phyloP scores from a whole-genome alignment of 1,140 invertebrate species.

The Adoxophyes honmai region DNA sequence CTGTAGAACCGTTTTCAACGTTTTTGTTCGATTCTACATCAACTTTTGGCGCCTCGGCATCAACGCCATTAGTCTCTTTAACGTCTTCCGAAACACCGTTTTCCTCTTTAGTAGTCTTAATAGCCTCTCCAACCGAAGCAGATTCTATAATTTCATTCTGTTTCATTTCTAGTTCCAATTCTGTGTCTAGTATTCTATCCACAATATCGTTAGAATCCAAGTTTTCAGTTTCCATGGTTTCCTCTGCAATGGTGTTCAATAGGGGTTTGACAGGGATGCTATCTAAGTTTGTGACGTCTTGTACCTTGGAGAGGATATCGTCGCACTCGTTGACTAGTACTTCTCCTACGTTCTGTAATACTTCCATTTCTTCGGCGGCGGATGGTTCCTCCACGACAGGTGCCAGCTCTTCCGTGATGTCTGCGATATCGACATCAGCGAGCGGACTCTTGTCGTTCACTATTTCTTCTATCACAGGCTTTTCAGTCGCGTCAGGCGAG shows the following conservation, averaged over 20 bases:
- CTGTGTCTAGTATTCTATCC: conserved; percentile 55
- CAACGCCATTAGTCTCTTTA: conserved; percentile 22
- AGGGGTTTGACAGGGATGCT: conserved; percentile 57
- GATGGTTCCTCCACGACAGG: conserved; percentile 61
- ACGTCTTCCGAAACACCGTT: conserved; percentile 21
- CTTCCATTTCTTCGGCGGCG: conserved; percentile 50
- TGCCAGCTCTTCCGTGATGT: conserved; percentile 52
- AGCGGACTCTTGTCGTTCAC: conserved; percentile 43
- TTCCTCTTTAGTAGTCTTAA: not conserved
- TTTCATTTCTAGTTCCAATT: conserved; percentile 56
- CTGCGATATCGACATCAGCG: conserved; percentile 38
- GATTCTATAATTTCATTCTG: conserved; percentile 28
- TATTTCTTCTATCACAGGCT: conserved; percentile 53
- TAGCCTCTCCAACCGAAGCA: not conserved
- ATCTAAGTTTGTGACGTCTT: conserved; percentile 64
- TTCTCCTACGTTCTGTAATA: conserved; percentile 60
- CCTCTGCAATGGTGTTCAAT: conserved; percentile 59
- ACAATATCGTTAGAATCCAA: conserved; percentile 58
- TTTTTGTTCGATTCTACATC: conserved; percentile 4
- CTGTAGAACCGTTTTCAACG: not conserved
- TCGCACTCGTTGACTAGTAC: conserved; percentile 67
- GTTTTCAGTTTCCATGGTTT: conserved; percentile 63
- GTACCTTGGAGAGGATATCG: conserved; percentile 65
- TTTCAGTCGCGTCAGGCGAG: conserved; percentile 40
- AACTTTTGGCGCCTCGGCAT: conserved; percentile 20